phyloP scores from a whole-genome alignment of 2,888 invertebrate genomes.

The Amaurobius ferox region DNA sequence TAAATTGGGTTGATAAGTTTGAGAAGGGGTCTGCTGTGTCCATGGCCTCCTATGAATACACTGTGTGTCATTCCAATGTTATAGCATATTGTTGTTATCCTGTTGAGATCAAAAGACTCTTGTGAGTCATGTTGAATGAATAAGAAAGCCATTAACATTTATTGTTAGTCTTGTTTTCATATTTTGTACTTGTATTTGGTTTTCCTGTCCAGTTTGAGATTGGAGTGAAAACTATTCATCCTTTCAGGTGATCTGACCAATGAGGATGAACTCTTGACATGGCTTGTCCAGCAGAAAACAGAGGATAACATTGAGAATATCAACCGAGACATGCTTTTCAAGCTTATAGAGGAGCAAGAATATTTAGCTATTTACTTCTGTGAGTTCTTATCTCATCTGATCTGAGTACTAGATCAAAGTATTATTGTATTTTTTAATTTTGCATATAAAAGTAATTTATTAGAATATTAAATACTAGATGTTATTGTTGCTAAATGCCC shows the following conservation, averaged over 20 bases:
- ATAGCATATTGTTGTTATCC: no score
- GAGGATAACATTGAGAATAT: constrained; percentile 95
- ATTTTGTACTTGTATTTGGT: neutral
- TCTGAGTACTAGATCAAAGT: no score
- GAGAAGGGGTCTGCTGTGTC: no score
- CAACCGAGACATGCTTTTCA: constrained; percentile 87
- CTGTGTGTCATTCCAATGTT: no score
- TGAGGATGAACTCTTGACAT: constrained; percentile 89
- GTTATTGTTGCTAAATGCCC: no score
- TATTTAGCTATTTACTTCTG: constrained; percentile 94
- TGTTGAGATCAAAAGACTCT: no score
- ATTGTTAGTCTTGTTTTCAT: neutral
- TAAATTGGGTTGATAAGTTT: no score
- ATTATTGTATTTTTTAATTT: no score
- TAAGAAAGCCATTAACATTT: neutral
- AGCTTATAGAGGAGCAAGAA: constrained; percentile 92
- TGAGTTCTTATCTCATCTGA: constrained; percentile 81
- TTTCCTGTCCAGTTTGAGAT: neutral
- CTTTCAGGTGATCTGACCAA: constrained; percentile 84
- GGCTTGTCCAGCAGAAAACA: constrained; percentile 94
- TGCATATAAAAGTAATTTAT: no score
- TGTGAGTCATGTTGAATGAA: no score
- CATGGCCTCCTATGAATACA: no score
- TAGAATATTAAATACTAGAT: no score
- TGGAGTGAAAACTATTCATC: neutral